phyloP scores from a whole-genome alignment of 2,888 invertebrate genomes.

The Yponomeuta evonymella region DNA sequence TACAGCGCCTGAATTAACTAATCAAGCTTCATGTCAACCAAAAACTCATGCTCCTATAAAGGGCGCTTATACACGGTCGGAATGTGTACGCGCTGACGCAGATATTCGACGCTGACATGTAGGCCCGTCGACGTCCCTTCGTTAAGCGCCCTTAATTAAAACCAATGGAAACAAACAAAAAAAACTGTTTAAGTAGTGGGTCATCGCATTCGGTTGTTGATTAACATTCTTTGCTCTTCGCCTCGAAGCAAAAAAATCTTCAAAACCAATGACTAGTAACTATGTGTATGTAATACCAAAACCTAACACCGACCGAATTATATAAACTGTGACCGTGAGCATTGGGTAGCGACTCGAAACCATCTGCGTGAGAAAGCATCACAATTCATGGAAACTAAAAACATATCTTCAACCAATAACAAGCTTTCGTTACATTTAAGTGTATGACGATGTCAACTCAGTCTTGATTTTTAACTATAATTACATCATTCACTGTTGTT shows the following conservation, averaged over 20 bases:
- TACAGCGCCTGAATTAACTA: constrained; percentile 45
- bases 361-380: background rate
- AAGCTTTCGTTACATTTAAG: background rate
- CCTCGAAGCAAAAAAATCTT: constrained; percentile 25
- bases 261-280: constrained; percentile 64
- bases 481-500: background rate
- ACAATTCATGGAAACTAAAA: background rate
- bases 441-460: constrained; percentile 5
- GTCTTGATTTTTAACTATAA: constrained; percentile 11
- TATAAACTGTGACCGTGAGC: constrained; percentile 1
- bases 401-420: constrained; percentile 7
- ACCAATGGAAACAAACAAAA: constrained; percentile 21
- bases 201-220: constrained; percentile 32
- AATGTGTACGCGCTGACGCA: too few relatives aligned
- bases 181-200: constrained; percentile 19
- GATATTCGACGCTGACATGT: too few relatives aligned
- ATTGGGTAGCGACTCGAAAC: background rate
- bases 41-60: constrained; percentile 32
- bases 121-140: too few relatives aligned
- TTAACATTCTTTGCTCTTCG: constrained; percentile 40
- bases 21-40: constrained; percentile 43
- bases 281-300: constrained; percentile 17
- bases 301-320: background rate
- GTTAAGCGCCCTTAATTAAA: constrained; percentile 17
- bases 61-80: too few relatives aligned